Evolutionary conservation across 2,113 vertebrate species (phyloP), one percentile per base, ranked within the genome.

Genomic region (Aix galericulata): DNA sequence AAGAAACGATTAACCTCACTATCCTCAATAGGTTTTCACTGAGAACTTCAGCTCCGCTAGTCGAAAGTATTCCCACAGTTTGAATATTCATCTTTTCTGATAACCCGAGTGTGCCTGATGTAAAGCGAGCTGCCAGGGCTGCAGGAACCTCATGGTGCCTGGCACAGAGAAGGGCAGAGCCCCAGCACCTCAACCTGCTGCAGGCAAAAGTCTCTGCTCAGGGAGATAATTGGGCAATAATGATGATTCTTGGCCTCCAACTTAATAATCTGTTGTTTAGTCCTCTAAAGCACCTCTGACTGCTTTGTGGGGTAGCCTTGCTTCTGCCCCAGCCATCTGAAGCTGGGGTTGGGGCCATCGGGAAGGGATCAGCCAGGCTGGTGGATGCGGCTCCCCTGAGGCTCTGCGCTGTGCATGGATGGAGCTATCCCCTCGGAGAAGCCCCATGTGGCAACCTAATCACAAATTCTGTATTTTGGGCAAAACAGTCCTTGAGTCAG

Each of bases 371-470:
- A 20, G n/a, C 27, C 2, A 7, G 40, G 59, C 48, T 21, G 60
- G 27, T 6, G 56, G 40, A 62, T 4, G 6, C 13, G 8, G 36
- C 60, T 38, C 60, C 60, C 12, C 25, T 36, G 26, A 73, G 58
- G 6, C 32, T 18, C 34, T 4, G 44, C 2, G 1, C 50, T 25
- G 50, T 23, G 14, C 5, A 1, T 6, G 1, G 0, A 1, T 2
- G 44, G 44, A 42, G 29, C 2, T 42, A 5, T 13, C 0, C 9
- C 1, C 1, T 5, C 21, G 64, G 67, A 36, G 68, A 17, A 27
- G 17, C 26, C 6, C n/a, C 44, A 29, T 7, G 20, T 40, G 3
- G 18, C 34, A 62, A 20, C 22, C 42, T 13, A 1, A 22, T 3
- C n/a, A 4, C 0, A 4, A 48, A n/a, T 32, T 53, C n/a, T 44